Evolutionary conservation across 2,888 invertebrate species (phyloP), one percentile per base, ranked within the genome.

Genomic region (Papilio elwesi): DNA sequence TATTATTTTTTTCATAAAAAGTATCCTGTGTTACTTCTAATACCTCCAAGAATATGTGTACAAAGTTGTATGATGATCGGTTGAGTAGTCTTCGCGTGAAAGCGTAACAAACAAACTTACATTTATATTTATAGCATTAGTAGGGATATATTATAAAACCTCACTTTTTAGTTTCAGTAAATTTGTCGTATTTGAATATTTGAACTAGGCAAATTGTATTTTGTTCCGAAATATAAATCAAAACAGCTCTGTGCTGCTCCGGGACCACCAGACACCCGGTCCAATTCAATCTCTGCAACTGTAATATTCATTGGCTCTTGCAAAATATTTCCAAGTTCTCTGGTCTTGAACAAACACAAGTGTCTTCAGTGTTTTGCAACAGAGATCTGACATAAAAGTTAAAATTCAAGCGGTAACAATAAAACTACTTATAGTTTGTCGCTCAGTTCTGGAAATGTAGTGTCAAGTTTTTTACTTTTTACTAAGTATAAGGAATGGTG

Each of bases 251-350:
- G 43, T 43, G 11, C 15, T 15, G 1, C 26, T 26, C 43, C 6
- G n/a, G n/a, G n/a, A 36, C 13, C n/a, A 9, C 57, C 1, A 13
- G 13, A 10, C 43, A 15, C 6, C 59, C 43, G 43, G 43, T 62
- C 15, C 10, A 9, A 43, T 38, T 62, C 38, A 43, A 62, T 62
- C 59, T 62, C 43, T 15, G 59, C 43, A 43, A 62, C 38, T 62
- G n/a, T n/a, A 43, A 62, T 62, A 62, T 62, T 62, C 59, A 62
- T 62, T 62, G 43, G 11, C 43, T 62, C 43, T 62, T 13, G 51
- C 13, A 13, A 13, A 51, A n/a, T 13, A 51, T n/a, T 51, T 7
- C 51, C 59, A 15, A 62, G 9, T 62, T 62, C n/a, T 5, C 43
- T n/a, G 6, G 13, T 43, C 15, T 43, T 9, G n/a, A 10, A 15